Evolutionary conservation across 2,888 invertebrate genomes (phyloP).

Genomic region (Tromatobia lineatoria): DNA sequence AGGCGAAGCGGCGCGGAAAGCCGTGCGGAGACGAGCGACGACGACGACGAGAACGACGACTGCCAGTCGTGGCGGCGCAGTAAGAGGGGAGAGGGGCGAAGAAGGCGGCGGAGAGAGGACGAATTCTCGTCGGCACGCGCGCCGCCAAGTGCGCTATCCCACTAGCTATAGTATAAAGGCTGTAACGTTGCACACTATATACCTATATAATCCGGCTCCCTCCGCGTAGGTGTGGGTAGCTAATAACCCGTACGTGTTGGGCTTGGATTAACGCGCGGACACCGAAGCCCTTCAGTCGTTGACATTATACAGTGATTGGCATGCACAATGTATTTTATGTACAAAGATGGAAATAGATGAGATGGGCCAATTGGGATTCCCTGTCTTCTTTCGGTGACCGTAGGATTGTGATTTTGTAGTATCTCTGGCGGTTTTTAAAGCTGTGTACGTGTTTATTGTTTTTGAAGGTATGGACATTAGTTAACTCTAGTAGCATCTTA

Average conservation of each 20-base stretch:
- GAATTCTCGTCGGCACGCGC: conserved; percentile 83
- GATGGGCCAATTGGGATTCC: neutral
- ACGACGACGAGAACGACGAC: conserved; percentile 59
- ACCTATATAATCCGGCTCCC: neutral
- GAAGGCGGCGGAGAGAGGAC: conserved; percentile 51
- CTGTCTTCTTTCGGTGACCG: neutral
- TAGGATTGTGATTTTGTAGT: no score
- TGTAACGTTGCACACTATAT: conserved; percentile 11
- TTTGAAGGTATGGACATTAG: no score
- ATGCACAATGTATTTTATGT: neutral
- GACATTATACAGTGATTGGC: neutral
- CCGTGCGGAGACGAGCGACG: conserved; percentile 64
- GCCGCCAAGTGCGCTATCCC: conserved; percentile 81
- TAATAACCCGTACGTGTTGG: conserved; percentile 37
- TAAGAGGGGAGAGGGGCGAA: conserved; percentile 38
- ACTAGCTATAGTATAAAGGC: conserved; percentile 42
- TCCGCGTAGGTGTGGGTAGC: conserved; percentile 22
- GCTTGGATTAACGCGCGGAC: conserved; percentile 19
- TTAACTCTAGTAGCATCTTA: no score
- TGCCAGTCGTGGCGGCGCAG: conserved; percentile 60
- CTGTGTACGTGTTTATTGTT: no score
- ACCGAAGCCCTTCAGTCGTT: neutral
- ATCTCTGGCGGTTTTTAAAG: no score
- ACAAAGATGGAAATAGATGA: neutral
- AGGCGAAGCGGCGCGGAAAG: conserved; percentile 67